Conservation (phyloP, 2,888 invertebrate species). For the Spilarctia lutea region DNA sequence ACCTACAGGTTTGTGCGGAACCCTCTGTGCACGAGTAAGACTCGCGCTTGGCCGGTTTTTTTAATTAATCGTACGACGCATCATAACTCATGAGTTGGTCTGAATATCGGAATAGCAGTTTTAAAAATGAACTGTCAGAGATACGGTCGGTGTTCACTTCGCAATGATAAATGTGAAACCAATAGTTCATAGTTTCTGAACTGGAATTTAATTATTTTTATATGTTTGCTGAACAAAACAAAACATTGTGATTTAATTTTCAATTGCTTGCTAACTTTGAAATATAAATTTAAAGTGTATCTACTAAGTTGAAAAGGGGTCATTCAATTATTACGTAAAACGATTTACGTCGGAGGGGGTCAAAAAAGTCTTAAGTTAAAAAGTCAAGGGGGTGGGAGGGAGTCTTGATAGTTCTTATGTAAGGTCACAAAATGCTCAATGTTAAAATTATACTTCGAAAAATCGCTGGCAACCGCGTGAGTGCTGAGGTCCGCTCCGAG, state of each 20-base stretch:
- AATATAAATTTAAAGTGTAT: neutral
- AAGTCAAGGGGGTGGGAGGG: too few species aligned
- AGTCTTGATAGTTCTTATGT: too few species aligned
- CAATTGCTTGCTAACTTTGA: neutral
- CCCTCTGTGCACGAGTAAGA: too few species aligned
- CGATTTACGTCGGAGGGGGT: too few species aligned
- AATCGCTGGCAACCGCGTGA: too few species aligned
- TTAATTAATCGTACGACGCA: slow-evolving; percentile 23
- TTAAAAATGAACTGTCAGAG: slow-evolving; percentile 45
- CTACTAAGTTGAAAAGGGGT: neutral
- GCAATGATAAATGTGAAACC: slow-evolving; percentile 40
- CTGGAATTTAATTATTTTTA: neutral
- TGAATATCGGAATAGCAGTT: slow-evolving; percentile 34
- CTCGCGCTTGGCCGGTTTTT: too few species aligned
- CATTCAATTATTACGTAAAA: too few species aligned
- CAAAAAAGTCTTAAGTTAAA: too few species aligned
- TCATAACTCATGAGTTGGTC: slow-evolving; percentile 14
- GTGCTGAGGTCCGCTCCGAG: too few species aligned
- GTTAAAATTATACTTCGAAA: too few species aligned
- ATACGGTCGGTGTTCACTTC: slow-evolving; percentile 33
- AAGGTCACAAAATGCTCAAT: too few species aligned
- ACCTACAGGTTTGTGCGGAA: too few species aligned
- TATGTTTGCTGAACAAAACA: neutral
- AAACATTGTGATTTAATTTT: neutral
- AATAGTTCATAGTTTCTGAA: slow-evolving; percentile 24